phyloP scores from a whole-genome alignment of 2,113 vertebrate species.

The Hyperopisus bebe region DNA sequence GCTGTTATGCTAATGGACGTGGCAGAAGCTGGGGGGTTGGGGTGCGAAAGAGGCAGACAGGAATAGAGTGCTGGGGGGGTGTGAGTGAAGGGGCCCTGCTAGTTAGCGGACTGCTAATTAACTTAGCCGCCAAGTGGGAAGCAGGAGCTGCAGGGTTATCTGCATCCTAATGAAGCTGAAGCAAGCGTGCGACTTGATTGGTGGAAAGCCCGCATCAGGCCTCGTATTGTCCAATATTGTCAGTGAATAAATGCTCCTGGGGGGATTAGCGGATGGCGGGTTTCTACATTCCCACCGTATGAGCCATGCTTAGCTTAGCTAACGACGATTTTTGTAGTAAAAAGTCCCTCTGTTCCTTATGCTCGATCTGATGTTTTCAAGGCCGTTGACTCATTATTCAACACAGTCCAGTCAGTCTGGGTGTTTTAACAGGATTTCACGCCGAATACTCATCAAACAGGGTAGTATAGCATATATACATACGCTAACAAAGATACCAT shows the following conservation, averaged over 20 bases:
- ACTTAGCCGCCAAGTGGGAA: slow-evolving; percentile 49
- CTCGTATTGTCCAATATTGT: neutral
- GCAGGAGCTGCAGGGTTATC: slow-evolving; percentile 40
- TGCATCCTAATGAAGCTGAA: slow-evolving; percentile 57
- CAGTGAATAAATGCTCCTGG: neutral
- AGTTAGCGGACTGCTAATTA: slow-evolving; percentile 68
- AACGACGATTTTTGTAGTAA: neutral
- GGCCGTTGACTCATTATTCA: neutral
- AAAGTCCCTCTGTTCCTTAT: neutral
- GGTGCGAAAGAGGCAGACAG: neutral
- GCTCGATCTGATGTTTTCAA: neutral
- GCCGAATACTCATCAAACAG: neutral
- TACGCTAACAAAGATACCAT: neutral
- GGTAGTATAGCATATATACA: neutral
- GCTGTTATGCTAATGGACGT: slow-evolving; percentile 68
- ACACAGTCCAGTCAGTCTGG: neutral
- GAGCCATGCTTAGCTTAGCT: neutral
- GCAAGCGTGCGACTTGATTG: neutral
- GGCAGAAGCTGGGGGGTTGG: slow-evolving; percentile 31
- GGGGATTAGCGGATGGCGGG: neutral
- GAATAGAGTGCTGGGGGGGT: slow-evolving; percentile 16
- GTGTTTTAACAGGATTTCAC: neutral
- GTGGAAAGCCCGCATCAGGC: neutral
- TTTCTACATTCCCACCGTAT: neutral
- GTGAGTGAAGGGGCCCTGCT: slow-evolving; percentile 62